A percentile compares a stretch with the other conserved stretches of the same genome.
These are phyloP conservation scores for Malthinus seriepunctatus DNA, from an alignment of 2,888 invertebrate species.

Conservation along the genomic window DNA sequence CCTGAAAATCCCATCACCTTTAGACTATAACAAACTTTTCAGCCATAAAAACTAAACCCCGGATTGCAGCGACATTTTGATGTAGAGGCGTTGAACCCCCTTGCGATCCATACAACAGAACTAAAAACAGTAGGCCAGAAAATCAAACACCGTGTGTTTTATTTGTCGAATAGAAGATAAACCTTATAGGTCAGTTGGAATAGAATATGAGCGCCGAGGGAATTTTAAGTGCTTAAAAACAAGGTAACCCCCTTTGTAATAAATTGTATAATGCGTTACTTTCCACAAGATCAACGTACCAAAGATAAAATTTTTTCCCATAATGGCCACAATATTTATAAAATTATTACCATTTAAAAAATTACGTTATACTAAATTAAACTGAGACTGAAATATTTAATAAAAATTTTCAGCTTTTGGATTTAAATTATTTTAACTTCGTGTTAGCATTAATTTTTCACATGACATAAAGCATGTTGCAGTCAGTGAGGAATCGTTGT, in stretches of 20 bases:
- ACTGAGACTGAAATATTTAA: too few species aligned
- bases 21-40: conserved; percentile 41
- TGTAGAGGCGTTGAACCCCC: conserved; percentile 39
- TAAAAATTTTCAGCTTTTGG: too few species aligned
- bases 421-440: too few species aligned
- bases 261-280: conserved; percentile 19
- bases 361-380: too few species aligned
- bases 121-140: conserved; percentile 38
- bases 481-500: too few species aligned
- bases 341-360: too few species aligned
- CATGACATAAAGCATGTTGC: too few species aligned
- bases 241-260: conserved; percentile 33
- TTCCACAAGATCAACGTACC: conserved; percentile 1
- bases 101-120: conserved; percentile 37
- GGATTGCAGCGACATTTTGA: conserved; percentile 46
- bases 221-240: conserved; percentile 45
- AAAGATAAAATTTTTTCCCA: too few species aligned
- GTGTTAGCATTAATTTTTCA: too few species aligned
- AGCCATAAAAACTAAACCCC: conserved; percentile 41
- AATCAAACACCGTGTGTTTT: conserved; percentile 40
- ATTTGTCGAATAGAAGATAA: conserved; percentile 38
- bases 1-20: conserved; percentile 42
- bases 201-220: conserved; percentile 45
- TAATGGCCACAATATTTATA: too few species aligned
- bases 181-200: conserved; percentile 43